These are phyloP conservation scores for Hirundo rustica DNA, from an alignment of 2,797 vertebrate genomes.

Conservation along the genomic window DNA sequence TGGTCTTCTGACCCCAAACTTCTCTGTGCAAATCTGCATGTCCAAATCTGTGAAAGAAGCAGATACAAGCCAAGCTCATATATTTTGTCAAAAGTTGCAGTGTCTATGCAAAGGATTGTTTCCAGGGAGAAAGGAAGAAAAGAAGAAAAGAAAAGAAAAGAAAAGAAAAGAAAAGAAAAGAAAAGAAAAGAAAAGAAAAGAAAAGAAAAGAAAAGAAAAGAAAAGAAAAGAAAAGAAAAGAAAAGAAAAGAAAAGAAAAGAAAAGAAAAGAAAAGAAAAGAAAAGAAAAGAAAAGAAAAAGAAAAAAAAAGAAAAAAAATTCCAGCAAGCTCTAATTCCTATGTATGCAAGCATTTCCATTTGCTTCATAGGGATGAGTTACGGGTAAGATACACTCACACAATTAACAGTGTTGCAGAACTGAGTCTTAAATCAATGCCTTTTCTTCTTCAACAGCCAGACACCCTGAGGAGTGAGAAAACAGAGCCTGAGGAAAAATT, in stretches of 20 bases:
- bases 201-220: too few relatives aligned
- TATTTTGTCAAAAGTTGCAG: neutral
- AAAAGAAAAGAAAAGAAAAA: too few relatives aligned
- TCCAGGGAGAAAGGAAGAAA: neutral
- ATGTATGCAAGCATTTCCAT: neutral
- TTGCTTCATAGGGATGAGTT: neutral
- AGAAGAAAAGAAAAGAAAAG: too few relatives aligned
- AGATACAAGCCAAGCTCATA: neutral
- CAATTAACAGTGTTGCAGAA: slow-evolving; percentile 26
- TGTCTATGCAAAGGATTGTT: neutral
- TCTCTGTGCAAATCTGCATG: neutral
- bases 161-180: too few relatives aligned
- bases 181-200: neutral
- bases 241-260: neutral
- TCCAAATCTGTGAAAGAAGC: neutral
- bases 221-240: neutral
- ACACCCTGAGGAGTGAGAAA: slow-evolving; percentile 17
- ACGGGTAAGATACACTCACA: neutral
- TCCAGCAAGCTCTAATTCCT: neutral
- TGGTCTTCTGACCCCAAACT: neutral
- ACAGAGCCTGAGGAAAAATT: slow-evolving; percentile 8
- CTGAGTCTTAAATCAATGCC: neutral
- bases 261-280: neutral
- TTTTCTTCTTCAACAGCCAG: neutral
- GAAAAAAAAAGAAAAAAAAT: neutral